Evolutionary conservation across 2,888 invertebrate genomes (phyloP).

Genomic region (Caradrina clavipalpis): DNA sequence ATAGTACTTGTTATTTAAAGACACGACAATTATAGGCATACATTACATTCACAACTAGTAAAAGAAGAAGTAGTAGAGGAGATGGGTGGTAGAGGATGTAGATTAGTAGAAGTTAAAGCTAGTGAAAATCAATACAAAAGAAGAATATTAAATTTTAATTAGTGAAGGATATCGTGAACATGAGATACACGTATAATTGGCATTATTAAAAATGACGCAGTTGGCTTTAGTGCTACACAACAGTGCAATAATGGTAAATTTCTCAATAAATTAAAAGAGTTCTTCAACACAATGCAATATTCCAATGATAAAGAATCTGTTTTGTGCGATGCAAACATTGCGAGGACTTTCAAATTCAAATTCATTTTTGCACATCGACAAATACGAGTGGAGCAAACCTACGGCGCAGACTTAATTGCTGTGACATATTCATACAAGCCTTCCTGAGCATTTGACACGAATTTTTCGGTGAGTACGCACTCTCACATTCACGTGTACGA

Average conservation of each 20-base stretch:
- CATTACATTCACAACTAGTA: too few relatives aligned
- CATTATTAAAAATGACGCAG: background rate
- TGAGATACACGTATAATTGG: too few relatives aligned
- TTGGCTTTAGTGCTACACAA: slow-evolving; percentile 2
- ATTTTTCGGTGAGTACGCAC: slow-evolving; percentile 17
- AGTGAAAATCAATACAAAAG: too few relatives aligned
- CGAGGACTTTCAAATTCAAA: slow-evolving; percentile 4
- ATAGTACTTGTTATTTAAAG: too few relatives aligned
- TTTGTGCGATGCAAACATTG: slow-evolving; percentile 5
- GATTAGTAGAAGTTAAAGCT: too few relatives aligned
- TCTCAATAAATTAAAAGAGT: background rate
- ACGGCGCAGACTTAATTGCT: background rate
- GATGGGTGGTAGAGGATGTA: too few relatives aligned
- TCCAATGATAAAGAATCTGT: background rate
- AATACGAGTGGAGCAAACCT: background rate
- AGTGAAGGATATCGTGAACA: too few relatives aligned
- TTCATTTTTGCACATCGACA: slow-evolving; percentile 14
- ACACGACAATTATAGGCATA: too few relatives aligned
- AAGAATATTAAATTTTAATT: too few relatives aligned
- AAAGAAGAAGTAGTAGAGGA: too few relatives aligned
- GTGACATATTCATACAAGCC: slow-evolving; percentile 8
- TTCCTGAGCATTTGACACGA: background rate
- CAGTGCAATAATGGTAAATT: too few relatives aligned
- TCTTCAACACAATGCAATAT: background rate
- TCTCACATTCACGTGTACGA: slow-evolving; percentile 24